phyloP scores from a whole-genome alignment of 2,113 vertebrate genomes.

The Murina feae region DNA sequence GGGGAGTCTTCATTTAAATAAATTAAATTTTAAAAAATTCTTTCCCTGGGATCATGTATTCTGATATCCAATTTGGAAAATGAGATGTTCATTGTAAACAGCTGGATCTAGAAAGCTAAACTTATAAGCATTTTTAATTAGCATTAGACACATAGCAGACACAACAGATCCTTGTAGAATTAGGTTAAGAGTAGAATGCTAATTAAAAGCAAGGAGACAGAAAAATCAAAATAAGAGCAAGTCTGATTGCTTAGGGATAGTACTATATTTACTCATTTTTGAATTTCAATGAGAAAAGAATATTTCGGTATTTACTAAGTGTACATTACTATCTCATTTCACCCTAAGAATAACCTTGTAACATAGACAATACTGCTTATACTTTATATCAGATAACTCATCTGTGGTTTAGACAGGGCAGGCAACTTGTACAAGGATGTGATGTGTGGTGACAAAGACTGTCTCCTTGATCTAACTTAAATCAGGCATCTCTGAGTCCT shows the following conservation, averaged over 20 bases:
- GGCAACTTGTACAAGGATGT: background rate
- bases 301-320: background rate
- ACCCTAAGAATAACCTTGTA: background rate
- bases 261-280: background rate
- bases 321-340: background rate
- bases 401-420: background rate
- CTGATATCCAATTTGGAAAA: slow-evolving; percentile 57
- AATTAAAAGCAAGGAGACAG: slow-evolving; percentile 10
- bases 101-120: slow-evolving; percentile 41
- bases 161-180: slow-evolving; percentile 43
- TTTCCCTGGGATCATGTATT: slow-evolving; percentile 29
- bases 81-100: slow-evolving; percentile 46
- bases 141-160: slow-evolving; percentile 19
- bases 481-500: background rate
- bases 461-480: background rate
- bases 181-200: slow-evolving; percentile 41
- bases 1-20: slow-evolving; percentile 33
- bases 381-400: background rate
- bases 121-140: slow-evolving; percentile 63
- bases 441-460: background rate
- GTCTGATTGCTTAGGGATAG: background rate
- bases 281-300: background rate
- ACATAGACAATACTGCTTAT: background rate
- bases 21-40: slow-evolving; percentile 16
- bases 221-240: background rate